Base-by-base conservation (phyloP, 2,113 vertebrate genomes). In the Heterocephalus glaber region DNA sequence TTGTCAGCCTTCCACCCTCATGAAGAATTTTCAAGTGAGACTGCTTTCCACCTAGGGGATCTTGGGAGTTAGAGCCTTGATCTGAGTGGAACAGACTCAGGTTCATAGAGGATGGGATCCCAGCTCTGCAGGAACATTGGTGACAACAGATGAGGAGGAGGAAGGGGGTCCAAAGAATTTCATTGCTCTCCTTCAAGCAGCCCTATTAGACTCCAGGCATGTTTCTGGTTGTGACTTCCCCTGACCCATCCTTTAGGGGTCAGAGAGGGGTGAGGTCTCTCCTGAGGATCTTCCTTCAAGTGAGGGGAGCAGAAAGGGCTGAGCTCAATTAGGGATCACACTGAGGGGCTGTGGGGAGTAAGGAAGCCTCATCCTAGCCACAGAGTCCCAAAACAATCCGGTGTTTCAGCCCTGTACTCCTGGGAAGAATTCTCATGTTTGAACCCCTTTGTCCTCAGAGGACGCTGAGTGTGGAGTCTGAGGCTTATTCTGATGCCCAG, bases 81-180 rank as follows among this genome's bases (percentile, higher is more conserved):
- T 70, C 3, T 38, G 66, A 38, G n/a, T 38, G n/a, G 17, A 70
- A 22, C n/a, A 70, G 66, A 38, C n/a, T 70, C n/a, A 38, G 5
- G 2, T 22, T 1, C n/a, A 22, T 20, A 38, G 19, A 38, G n/a
- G 7, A 20, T 38, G 10, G 7, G 35, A 10, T 38, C 35, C 35
- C 19, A 16, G 6, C 35, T n/a, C 17, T 38, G n/a, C 3, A n/a
- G 66, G 35, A n/a, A 68, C n/a, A 16, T 2, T 8, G 35, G 2
- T n/a, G 16, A 20, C n/a, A 17, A 68, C 35, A 7, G 6, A 35
- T 68, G 66, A 0, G 66, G 12, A 65, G 35, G 35, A 8, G n/a
- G 2, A 2, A n/a, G 33, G 2, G 2, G 9, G 17, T 13, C 8
- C 7, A 7, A 7, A 70, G n/a, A 3, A 22, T 70, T 7, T 19